Evolutionary conservation across 2,113 vertebrate species (phyloP).

Genomic region (Eptesicus fuscus): DNA sequence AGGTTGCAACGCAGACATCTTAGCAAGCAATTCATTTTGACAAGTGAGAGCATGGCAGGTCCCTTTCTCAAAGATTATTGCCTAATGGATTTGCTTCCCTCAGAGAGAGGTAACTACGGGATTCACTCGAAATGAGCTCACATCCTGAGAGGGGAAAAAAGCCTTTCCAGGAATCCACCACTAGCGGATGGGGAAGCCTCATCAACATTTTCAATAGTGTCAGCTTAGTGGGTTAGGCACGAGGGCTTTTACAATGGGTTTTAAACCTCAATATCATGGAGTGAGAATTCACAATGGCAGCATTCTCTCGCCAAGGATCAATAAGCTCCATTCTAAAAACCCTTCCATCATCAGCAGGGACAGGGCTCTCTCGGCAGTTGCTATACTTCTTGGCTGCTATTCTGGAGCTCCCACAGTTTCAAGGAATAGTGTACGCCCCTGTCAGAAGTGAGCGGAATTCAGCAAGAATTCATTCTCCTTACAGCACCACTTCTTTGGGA

Average conservation of each 20-base stretch:
- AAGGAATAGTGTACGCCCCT: neutral
- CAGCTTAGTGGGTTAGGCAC: neutral
- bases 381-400: conserved; percentile 21
- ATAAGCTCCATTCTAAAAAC: conserved; percentile 59
- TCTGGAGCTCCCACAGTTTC: neutral
- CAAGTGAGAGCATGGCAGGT: neutral
- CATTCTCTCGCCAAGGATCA: conserved; percentile 52
- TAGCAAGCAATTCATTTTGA: conserved; percentile 25
- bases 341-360: conserved; percentile 22
- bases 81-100: conserved; percentile 49
- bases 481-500: neutral
- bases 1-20: neutral
- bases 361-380: neutral
- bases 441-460: conserved; percentile 27
- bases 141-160: neutral
- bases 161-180: conserved; percentile 45
- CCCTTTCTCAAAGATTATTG: neutral
- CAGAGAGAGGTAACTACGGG: conserved; percentile 24
- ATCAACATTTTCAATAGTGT: conserved; percentile 30
- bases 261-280: conserved; percentile 19
- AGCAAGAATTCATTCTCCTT: neutral
- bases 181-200: neutral
- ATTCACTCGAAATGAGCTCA: neutral
- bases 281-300: conserved; percentile 36
- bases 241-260: conserved; percentile 32